phyloP scores from a whole-genome alignment of 2,888 invertebrate species.

The Metallyticus violacea region DNA sequence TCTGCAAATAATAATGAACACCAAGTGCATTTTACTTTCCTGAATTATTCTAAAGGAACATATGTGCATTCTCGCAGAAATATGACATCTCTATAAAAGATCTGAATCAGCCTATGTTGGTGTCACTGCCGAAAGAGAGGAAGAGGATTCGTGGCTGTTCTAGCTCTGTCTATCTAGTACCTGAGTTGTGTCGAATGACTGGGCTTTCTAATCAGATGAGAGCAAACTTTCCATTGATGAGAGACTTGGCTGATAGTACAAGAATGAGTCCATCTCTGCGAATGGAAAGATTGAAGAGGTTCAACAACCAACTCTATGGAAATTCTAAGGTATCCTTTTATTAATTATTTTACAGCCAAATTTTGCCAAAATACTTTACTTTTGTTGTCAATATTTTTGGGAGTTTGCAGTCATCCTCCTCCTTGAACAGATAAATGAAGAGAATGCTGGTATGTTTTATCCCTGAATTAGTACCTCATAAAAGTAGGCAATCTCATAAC shows the following conservation, averaged over 20 bases:
- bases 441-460: too few species aligned
- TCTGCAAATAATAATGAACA: too few species aligned
- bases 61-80: conserved; percentile 11
- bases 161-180: conserved; percentile 70
- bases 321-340: conserved; percentile 45
- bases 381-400: too few species aligned
- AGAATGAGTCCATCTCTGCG: conserved; percentile 67
- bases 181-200: conserved; percentile 81
- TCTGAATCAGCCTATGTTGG: conserved; percentile 70
- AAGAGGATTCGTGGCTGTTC: conserved; percentile 70
- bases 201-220: conserved; percentile 72
- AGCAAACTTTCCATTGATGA: conserved; percentile 62
- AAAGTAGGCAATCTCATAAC: too few species aligned
- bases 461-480: too few species aligned
- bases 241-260: conserved; percentile 68
- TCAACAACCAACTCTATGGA: conserved; percentile 59
- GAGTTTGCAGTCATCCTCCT: too few species aligned
- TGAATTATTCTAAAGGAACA: neutral
- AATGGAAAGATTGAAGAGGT: conserved; percentile 62
- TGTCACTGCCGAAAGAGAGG: conserved; percentile 65
- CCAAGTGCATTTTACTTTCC: neutral
- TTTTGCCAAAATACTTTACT: too few species aligned
- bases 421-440: too few species aligned
- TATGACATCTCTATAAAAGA: conserved; percentile 66
- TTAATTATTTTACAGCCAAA: too few species aligned